Percentiles rank a stretch among this genome's conserved stretches.
These are phyloP conservation scores for Pocillopora verrucosa DNA, from an alignment of 64 coral and sea anemone species.

Conservation along the genomic window DNA sequence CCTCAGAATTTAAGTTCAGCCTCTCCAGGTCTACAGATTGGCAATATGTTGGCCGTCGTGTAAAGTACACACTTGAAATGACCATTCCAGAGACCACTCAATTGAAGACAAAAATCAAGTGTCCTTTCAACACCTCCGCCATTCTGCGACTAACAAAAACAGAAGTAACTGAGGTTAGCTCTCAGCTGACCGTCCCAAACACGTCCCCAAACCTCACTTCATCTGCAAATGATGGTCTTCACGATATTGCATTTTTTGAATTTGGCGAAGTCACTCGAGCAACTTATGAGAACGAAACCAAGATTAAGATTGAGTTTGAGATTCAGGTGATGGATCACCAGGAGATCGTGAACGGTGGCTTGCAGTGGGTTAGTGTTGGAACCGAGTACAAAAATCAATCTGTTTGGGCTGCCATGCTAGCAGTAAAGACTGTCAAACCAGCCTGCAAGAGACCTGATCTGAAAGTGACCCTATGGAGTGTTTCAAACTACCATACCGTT, in stretches of 20 bases:
- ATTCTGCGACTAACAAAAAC: conserved; percentile 51
- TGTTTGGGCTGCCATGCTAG: conserved; percentile 62
- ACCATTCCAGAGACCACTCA: conserved; percentile 57
- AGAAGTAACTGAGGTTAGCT: conserved; percentile 7
- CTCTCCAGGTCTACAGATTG: conserved; percentile 49
- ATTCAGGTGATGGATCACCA: conserved; percentile 65
- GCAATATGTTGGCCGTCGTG: conserved; percentile 43
- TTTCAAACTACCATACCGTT: not conserved
- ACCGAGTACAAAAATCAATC: conserved; percentile 63
- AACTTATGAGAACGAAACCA: not conserved
- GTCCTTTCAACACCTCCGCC: conserved; percentile 35
- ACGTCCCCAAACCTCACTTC: conserved; percentile 42
- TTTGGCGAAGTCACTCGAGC: conserved; percentile 52
- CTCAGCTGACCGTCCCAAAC: conserved; percentile 5
- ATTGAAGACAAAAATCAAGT: conserved; percentile 43
- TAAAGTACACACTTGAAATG: conserved; percentile 45
- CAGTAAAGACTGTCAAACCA: conserved; percentile 28
- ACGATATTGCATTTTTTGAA: conserved; percentile 59
- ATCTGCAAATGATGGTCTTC: conserved; percentile 38
- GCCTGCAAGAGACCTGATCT: conserved; percentile 49
- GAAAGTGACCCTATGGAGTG: not conserved
- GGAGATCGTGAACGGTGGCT: conserved; percentile 35
- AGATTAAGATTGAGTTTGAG: conserved; percentile 56
- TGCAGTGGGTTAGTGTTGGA: conserved; percentile 71
- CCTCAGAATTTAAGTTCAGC: conserved; percentile 57